phyloP scores from a whole-genome alignment of 1,140 invertebrate genomes.

The Oppia nitens region DNA sequence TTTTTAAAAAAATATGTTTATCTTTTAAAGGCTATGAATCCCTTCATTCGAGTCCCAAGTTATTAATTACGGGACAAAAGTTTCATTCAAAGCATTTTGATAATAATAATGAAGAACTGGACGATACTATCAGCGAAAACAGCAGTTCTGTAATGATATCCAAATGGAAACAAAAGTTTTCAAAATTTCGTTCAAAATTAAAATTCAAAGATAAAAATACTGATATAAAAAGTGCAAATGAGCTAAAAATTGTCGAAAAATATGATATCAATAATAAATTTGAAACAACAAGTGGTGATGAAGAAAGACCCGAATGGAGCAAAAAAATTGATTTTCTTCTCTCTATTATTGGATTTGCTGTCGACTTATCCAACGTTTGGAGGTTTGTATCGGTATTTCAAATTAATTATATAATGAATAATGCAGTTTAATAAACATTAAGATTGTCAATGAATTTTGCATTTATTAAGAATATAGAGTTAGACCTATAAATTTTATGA shows the following conservation, averaged over 20 bases:
- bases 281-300: background rate
- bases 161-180: background rate
- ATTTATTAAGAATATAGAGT: no score
- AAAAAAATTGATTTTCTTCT: constrained; percentile 77
- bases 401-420: no score
- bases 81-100: background rate
- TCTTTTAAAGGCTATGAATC: constrained; percentile 13
- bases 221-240: background rate
- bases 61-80: background rate
- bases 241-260: constrained; percentile 4
- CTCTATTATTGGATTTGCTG: constrained; percentile 68
- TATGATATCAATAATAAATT: background rate
- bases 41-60: constrained; percentile 14
- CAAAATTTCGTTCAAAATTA: background rate
- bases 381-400: constrained; percentile 20
- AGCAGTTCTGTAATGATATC: background rate
- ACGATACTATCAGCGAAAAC: background rate
- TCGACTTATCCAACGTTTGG: constrained; percentile 67
- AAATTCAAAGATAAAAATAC: background rate
- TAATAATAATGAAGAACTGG: background rate
- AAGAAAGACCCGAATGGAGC: constrained; percentile 28
- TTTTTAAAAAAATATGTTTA: background rate
- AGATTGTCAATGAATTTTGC: no score
- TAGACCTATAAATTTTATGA: no score
- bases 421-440: no score